Evolutionary conservation across 2,888 invertebrate genomes (phyloP).

Genomic region (Heteropelma amictum): DNA sequence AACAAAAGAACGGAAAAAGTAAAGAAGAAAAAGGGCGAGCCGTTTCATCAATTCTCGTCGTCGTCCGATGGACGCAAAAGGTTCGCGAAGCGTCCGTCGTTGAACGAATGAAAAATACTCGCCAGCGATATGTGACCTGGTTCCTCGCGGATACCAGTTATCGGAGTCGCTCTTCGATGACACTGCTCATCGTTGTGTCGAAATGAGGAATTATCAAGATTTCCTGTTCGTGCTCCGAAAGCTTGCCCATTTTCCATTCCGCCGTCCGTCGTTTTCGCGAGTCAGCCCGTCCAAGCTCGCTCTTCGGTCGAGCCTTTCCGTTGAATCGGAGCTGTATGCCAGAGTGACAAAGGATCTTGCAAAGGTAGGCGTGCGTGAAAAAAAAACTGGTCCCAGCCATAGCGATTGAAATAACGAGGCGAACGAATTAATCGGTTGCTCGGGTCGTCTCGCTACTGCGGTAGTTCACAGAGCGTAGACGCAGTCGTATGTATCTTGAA

Average conservation of each 20-base stretch:
- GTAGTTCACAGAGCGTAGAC: not conserved
- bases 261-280: no score
- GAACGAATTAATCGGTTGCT: conserved; percentile 59
- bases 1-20: not conserved
- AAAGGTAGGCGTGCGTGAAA: conserved; percentile 1
- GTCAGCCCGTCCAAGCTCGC: no score
- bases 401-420: conserved; percentile 58
- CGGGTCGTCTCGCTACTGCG: conserved; percentile 8
- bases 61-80: conserved; percentile 18
- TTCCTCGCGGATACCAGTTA: conserved; percentile 36
- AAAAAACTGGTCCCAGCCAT: conserved; percentile 37
- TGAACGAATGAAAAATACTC: conserved; percentile 6
- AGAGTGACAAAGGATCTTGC: conserved; percentile 33
- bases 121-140: conserved; percentile 12
- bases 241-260: no score
- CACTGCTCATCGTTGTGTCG: conserved; percentile 1
- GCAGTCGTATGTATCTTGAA: conserved; percentile 14
- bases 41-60: conserved; percentile 15
- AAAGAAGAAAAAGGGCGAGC: conserved; percentile 5
- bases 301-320: no score
- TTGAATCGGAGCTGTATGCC: no score
- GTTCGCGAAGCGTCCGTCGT: not conserved
- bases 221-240: no score
- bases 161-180: conserved; percentile 15
- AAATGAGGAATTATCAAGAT: no score